Evolutionary conservation across 2,888 invertebrate species (phyloP), one percentile per base, ranked within the genome.

Genomic region (Syritta pipiens): DNA sequence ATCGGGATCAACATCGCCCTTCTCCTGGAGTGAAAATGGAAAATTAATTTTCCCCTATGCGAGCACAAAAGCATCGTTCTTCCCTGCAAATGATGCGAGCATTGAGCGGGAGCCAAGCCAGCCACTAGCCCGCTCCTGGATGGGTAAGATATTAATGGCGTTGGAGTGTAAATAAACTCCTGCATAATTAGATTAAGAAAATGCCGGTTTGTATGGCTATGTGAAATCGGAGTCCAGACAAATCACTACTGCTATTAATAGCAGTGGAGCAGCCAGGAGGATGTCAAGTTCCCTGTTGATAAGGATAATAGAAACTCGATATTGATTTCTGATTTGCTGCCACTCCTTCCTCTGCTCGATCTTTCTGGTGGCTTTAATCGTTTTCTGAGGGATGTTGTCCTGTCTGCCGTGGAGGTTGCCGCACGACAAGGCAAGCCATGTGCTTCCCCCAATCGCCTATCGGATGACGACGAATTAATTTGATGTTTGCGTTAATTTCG

Each of bases 121-220:
- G 30, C 42, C 10, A 26, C 28, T 30, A 28, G 19, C 12, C 22
- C 44, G 30, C 35, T 44, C 22, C 42, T 46, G 65, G 46, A 30
- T 30, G 42, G 65, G 24, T 60, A 63, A 67, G 74, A 74, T 74
- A 79, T 63, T 62, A 79, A 79, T 79, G 67, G 79, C 62, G 74
- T 74, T 79, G 49, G 79, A 74, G 74, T 79, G 77, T 79, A 79
- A 74, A 79, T 79, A 79, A 79, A 79, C 67, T 79, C 60, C 67
- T 62, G 60, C 30, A 74, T 79, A 79, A 79, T 79, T 79, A 79
- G 74, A 79, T 79, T 79, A 79, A 68, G 79, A 79, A 79, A 79
- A 79, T 62, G 68, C 74, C 62, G 35, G 49, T 35, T 65, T 28
- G 32, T 67, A 53, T 51, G 22, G 55, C 60, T 48, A 48, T 71